Base-by-base conservation (phyloP, 23 tunicate genomes). In the Botrylloides violaceus region DNA sequence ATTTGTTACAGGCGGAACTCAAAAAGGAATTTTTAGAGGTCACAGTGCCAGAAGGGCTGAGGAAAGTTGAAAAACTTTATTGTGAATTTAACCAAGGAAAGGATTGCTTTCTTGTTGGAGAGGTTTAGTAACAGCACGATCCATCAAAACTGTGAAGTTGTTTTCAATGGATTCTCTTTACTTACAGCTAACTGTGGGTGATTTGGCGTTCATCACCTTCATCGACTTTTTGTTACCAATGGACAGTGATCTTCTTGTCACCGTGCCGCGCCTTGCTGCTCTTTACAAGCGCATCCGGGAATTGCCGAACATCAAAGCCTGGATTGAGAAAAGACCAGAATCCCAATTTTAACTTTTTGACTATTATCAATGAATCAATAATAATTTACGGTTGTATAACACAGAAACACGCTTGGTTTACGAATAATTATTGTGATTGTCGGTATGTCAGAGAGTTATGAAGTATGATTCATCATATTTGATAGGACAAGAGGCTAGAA, bases 321-420 rank as follows among this genome's bases (percentile, higher is more conserved):
- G 64, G 64, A 59, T 59, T 12, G 64, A 59, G 64, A 59, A 22
- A n/a, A 59, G 64, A 59, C 64, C 64, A 43, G 12, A 43, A 43
- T 43, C 53, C 15, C 12, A 43, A 43, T 43, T 43, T 15, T 43
- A 43, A 15, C 15, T 43, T 43, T 43, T 43, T 43, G 9, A 7
- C 53, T 43, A 43, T 15, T 43, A 15, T n/a, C n/a, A n/a, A n/a
- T n/a, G n/a, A n/a, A n/a, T n/a, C n/a, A n/a, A n/a, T n/a, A n/a
- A n/a, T n/a, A n/a, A n/a, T n/a, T n/a, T n/a, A n/a, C n/a, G n/a
- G n/a, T n/a, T n/a, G n/a, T n/a, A n/a, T n/a, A n/a, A n/a, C n/a
- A n/a, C n/a, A n/a, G n/a, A n/a, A n/a, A n/a, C n/a, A n/a, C n/a
- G n/a, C n/a, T n/a, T n/a, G n/a, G n/a, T n/a, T n/a, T n/a, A n/a